phyloP scores from a whole-genome alignment of 1,140 invertebrate species.

The Leptinotarsa texana region DNA sequence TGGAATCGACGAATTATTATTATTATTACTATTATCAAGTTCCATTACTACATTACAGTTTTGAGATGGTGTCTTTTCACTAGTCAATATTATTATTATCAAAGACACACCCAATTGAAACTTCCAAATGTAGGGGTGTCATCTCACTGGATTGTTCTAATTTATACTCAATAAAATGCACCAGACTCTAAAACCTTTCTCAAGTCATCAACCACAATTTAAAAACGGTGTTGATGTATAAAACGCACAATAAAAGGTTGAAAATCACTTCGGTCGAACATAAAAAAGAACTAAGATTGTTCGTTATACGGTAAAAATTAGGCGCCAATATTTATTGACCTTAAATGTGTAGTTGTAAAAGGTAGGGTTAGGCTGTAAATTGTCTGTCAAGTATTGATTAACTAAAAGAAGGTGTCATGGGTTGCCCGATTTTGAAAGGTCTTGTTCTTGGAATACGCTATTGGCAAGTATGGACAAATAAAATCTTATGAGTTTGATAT shows the following conservation, averaged over 20 bases:
- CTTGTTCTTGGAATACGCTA: no score
- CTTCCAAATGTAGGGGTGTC: neutral
- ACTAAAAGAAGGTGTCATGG: slow-evolving; percentile 31
- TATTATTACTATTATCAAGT: no score
- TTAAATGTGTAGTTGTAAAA: slow-evolving; percentile 35
- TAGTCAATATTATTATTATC: no score
- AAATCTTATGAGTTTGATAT: no score
- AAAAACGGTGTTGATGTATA: neutral
- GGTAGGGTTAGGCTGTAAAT: slow-evolving; percentile 29
- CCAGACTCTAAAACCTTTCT: neutral
- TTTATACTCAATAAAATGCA: slow-evolving; percentile 1
- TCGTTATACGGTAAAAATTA: slow-evolving; percentile 15
- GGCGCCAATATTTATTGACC: slow-evolving; percentile 29
- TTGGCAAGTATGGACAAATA: no score
- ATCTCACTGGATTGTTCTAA: neutral
- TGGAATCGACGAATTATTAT: no score
- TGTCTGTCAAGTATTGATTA: slow-evolving; percentile 35
- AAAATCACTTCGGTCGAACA: slow-evolving; percentile 7
- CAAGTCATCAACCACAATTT: slow-evolving; percentile 8
- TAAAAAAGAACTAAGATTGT: slow-evolving; percentile 7
- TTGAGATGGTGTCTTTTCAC: no score
- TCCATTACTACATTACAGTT: no score
- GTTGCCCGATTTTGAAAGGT: neutral
- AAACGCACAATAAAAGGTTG: slow-evolving; percentile 15
- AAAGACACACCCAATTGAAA: neutral